Evolutionary conservation across 2,888 invertebrate species (phyloP), one percentile per base, ranked within the genome.

Genomic region (Calephelis perditalis): DNA sequence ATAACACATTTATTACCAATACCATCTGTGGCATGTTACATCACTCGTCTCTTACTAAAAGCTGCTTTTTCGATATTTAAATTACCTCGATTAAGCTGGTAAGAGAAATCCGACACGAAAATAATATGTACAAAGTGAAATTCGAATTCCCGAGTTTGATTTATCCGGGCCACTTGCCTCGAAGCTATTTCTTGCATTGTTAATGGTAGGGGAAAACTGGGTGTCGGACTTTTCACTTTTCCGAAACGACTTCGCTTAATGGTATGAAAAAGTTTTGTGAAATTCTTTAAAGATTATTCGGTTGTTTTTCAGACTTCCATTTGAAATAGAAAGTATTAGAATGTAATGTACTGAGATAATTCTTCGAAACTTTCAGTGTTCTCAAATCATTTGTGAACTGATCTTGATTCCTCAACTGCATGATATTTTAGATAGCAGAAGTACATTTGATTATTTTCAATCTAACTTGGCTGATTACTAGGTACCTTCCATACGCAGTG

Each of bases 191-290:
- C 74, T 60, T 73, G 73, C 77, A 70, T 75, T 74, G 79, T 78
- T 83, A 84, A 84, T 84, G 80, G 82, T 81, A 81, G 77, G 78
- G 75, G 78, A 77, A 76, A 76, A 63, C 74, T 72, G 76, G 75
- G 76, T 79, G 77, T 75, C 75, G 67, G 63, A 67, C 67, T 68
- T 80, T 79, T 81, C 76, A 78, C 78, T 80, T 80, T 79, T 74
- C 71, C 75, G 72, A 77, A 75, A 82, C 79, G 82, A 78, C 76
- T 79, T 71, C 65, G 74, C 72, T 70, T 73, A 73, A 73, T 72
- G 71, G 71, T 69, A 70, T 69, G 68, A 70, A 71, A 69, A 69
- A 68, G 66, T 69, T 69, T 69, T 64, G 65, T 68, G 63, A 67
- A 68, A 65, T 64, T 64, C 60, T 63, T 64, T 59, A 63, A 63